phyloP scores from a whole-genome alignment of 2,888 invertebrate species.

The Rhamphomyia laevipes region DNA sequence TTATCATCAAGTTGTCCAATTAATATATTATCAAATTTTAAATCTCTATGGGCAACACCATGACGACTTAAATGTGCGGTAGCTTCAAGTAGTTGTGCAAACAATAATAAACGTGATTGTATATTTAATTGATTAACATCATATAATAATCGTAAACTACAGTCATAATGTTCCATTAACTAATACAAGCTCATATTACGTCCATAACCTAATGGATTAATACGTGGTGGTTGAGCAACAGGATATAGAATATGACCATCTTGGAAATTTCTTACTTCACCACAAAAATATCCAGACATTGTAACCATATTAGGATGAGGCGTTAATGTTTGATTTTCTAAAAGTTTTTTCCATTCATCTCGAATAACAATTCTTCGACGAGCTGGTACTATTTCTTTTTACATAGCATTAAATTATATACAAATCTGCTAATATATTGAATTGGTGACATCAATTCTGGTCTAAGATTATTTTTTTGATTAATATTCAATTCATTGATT shows the following conservation, averaged over 20 bases:
- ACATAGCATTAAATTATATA: constrained; percentile 52
- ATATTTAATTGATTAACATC: constrained; percentile 32
- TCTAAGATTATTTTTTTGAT: constrained; percentile 7
- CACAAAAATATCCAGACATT: constrained; percentile 71
- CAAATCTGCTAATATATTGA: constrained; percentile 34
- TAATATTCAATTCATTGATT: not conserved
- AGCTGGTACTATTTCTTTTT: constrained; percentile 69
- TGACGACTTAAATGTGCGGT: constrained; percentile 60
- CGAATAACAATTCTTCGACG: constrained; percentile 41
- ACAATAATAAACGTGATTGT: constrained; percentile 51
- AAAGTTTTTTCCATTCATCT: constrained; percentile 44
- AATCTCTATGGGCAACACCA: constrained; percentile 65
- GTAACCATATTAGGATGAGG: constrained; percentile 76
- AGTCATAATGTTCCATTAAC: constrained; percentile 70
- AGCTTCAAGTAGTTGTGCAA: constrained; percentile 70
- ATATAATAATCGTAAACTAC: constrained; percentile 43
- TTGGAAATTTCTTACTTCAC: constrained; percentile 57
- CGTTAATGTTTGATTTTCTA: constrained; percentile 43
- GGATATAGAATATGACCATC: constrained; percentile 53
- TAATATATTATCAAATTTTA: constrained; percentile 74
- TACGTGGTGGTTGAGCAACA: constrained; percentile 62
- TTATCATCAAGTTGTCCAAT: constrained; percentile 50
- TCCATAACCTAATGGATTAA: constrained; percentile 64
- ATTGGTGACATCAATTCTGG: constrained; percentile 32
- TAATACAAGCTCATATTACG: constrained; percentile 78